Evolutionary conservation across 2,888 invertebrate genomes (phyloP), one percentile per base, ranked within the genome.

Genomic region (Byasa hedistus): DNA sequence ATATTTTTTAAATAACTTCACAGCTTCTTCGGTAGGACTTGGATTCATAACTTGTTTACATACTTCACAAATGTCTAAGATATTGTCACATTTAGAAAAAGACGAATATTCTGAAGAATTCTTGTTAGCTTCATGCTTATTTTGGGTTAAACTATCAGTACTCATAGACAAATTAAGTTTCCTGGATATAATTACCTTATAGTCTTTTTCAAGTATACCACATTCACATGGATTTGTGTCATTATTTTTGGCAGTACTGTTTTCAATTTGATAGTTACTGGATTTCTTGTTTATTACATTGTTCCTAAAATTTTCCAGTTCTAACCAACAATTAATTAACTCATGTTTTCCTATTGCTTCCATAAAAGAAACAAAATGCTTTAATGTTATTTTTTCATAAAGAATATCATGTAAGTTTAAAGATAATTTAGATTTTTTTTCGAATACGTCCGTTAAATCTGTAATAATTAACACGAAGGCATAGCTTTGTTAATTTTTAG

Each of bases 301-400:
- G 67, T 70, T 79, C 77, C 92, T 93, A 75, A 96, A 94, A 74
- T 94, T 93, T 77, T 96, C 95, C 57, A 96, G 93, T 76, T 96
- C 96, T 71, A 96, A 81, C 94, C 95, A 96, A 82, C 96, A 96
- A 81, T 95, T 95, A 1, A 96, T 92, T 44, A 95, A 88, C 23
- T 93, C 85, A 65, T 95, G 85, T 64, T 94, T 93, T 66, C 94
- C 94, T 71, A 94, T 93, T n/a, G 94, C 92, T 77, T 97, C 96
- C 94, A 98, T 94, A 84, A 94, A 98, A 77, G 97, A 96, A 65
- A 97, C 93, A 82, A 98, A 96, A 85, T 96, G 96, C 58, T 95
- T 95, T 32, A 98, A 89, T 65, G 96, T 96, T 80, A 94, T 94
- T 80, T 96, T 96, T 84, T 97, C 96, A 32, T 93, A 86, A 21